Conservation (phyloP, 2,113 vertebrate genomes). For the Festucalex cinctus region DNA sequence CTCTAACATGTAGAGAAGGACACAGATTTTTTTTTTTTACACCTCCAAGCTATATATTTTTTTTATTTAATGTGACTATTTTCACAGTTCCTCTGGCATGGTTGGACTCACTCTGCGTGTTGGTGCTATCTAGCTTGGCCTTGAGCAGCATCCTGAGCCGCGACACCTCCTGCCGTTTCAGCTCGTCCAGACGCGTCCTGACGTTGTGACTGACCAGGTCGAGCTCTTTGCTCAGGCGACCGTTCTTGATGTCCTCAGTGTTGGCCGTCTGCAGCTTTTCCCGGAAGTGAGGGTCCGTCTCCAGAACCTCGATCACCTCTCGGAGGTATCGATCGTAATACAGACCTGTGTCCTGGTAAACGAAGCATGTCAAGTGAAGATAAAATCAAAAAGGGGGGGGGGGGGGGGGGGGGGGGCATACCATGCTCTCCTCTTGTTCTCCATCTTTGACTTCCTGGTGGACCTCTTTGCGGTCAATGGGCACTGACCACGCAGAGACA, state of each 20-base stretch:
- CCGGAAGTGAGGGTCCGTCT: constrained; percentile 88
- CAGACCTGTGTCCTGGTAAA: constrained; percentile 81
- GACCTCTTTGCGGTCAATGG: constrained; percentile 65
- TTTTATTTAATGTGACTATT: not conserved
- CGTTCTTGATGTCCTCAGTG: constrained; percentile 89
- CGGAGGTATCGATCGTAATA: constrained; percentile 89
- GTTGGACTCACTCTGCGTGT: constrained; percentile 75
- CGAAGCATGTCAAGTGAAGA: not conserved
- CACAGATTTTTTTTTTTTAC: not conserved
- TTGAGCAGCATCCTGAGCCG: constrained; percentile 88
- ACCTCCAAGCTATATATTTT: not conserved
- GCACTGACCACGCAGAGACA: constrained; percentile 60
- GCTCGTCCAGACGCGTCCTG: constrained; percentile 84
- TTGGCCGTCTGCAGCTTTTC: constrained; percentile 88
- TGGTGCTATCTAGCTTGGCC: constrained; percentile 85
- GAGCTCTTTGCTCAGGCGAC: constrained; percentile 85
- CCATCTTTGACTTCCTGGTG: constrained; percentile 53
- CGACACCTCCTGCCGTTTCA: constrained; percentile 89
- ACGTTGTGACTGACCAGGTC: constrained; percentile 88
- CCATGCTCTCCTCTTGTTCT: constrained; percentile 67
- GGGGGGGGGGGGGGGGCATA: constrained; percentile 12
- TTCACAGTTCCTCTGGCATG: not conserved
- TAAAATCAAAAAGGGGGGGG: too few relatives aligned
- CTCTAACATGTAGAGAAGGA: not conserved
- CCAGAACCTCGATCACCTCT: constrained; percentile 87